Evolutionary conservation across 1,140 invertebrate species (phyloP).

Genomic region (Pseudomyrmex cubaensis): DNA sequence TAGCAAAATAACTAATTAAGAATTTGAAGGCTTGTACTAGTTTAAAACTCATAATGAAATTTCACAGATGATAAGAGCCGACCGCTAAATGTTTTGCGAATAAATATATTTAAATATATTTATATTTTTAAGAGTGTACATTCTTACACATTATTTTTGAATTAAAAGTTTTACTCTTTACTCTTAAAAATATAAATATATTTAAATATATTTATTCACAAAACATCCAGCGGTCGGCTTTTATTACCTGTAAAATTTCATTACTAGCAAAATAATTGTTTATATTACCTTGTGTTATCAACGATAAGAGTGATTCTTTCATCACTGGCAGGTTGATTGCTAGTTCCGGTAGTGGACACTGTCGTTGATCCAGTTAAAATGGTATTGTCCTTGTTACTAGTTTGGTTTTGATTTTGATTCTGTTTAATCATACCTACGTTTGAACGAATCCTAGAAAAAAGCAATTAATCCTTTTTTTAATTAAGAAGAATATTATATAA

Average conservation of each 20-base stretch:
- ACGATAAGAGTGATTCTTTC: constrained; percentile 96
- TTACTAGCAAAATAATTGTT: not conserved
- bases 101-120: too few relatives aligned
- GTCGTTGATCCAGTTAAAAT: constrained; percentile 70
- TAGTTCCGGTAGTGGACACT: constrained; percentile 69
- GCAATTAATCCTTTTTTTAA: constrained; percentile 36
- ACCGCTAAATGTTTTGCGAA: too few relatives aligned
- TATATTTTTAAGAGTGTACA: too few relatives aligned
- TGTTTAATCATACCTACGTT: constrained; percentile 78
- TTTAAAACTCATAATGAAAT: not conserved
- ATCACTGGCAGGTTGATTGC: constrained; percentile 85
- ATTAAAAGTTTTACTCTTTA: too few relatives aligned
- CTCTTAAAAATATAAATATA: too few relatives aligned
- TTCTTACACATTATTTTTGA: too few relatives aligned
- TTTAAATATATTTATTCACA: too few relatives aligned
- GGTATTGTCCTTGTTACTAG: constrained; percentile 74
- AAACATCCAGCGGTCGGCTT: too few relatives aligned
- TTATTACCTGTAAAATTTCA: not conserved
- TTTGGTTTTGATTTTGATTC: constrained; percentile 73
- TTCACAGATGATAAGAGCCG: too few relatives aligned
- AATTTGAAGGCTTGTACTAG: not conserved
- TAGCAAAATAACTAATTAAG: not conserved
- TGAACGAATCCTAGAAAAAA: constrained; percentile 78
- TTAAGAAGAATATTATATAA: not conserved
- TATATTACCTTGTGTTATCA: constrained; percentile 92